phyloP scores from a whole-genome alignment of 2,797 vertebrate genomes.

The Allobates femoralis region DNA sequence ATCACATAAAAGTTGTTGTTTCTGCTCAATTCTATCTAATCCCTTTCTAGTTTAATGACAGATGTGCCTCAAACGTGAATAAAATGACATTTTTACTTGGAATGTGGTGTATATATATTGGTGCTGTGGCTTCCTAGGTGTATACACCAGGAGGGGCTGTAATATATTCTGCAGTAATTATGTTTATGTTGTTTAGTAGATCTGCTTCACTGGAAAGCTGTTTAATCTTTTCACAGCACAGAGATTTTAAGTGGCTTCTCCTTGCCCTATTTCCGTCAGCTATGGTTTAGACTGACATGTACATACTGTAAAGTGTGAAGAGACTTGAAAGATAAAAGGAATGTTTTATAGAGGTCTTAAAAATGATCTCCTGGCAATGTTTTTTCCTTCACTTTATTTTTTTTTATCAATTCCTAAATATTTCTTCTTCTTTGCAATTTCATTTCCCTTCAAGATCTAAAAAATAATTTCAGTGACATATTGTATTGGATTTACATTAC shows the following conservation, averaged over 20 bases:
- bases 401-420: background rate
- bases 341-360: background rate
- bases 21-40: background rate
- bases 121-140: background rate
- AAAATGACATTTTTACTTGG: background rate
- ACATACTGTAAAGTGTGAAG: constrained; percentile 7
- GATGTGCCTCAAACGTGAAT: background rate
- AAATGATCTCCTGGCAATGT: background rate
- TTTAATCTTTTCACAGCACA: constrained; percentile 34
- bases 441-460: background rate
- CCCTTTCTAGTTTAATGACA: background rate
- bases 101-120: background rate
- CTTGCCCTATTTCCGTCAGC: constrained; percentile 34
- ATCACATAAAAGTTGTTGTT: background rate
- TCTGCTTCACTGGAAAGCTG: constrained; percentile 23
- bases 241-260: constrained; percentile 39
- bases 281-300: constrained; percentile 18
- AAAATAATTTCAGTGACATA: background rate
- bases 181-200: constrained; percentile 45
- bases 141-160: background rate
- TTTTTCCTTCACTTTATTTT: background rate
- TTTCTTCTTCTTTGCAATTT: background rate
- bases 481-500: background rate
- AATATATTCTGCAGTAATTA: constrained; percentile 30
- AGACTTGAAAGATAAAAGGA: constrained; percentile 22